phyloP scores from a whole-genome alignment of 2,888 invertebrate genomes.

The Caenorhabditis sp. region DNA sequence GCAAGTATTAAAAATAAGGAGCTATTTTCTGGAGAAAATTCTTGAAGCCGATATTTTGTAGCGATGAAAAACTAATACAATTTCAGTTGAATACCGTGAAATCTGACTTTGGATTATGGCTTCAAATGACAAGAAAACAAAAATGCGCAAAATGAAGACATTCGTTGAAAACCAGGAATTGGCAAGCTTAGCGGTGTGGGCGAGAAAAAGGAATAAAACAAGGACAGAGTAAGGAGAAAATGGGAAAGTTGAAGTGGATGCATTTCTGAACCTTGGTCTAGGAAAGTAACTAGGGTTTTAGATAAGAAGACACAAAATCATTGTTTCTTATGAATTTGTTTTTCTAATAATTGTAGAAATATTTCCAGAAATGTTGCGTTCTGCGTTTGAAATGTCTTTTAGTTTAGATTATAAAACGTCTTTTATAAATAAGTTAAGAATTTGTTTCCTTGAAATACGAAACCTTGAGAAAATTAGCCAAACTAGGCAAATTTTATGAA shows the following conservation, averaged over 20 bases:
- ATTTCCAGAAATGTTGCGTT: too few species aligned
- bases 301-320: constrained; percentile 33
- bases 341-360: too few species aligned
- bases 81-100: constrained; percentile 22
- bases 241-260: constrained; percentile 42
- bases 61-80: constrained; percentile 31
- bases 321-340: background rate
- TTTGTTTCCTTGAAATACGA: too few species aligned
- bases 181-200: constrained; percentile 23
- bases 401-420: too few species aligned
- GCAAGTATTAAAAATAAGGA: background rate
- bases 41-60: constrained; percentile 9
- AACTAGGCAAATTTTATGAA: constrained; percentile 28
- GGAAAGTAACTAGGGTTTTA: constrained; percentile 25
- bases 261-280: constrained; percentile 16
- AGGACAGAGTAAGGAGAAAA: constrained; percentile 30
- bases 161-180: constrained; percentile 15
- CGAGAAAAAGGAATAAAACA: constrained; percentile 41
- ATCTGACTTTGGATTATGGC: constrained; percentile 25
- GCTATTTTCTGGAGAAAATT: constrained; percentile 1
- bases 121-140: constrained; percentile 23
- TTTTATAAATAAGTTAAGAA: too few species aligned
- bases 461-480: constrained; percentile 18
- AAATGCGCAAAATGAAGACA: constrained; percentile 9
- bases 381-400: too few species aligned